These are phyloP conservation scores for Anguilla megastoma DNA, from an alignment of 2,797 vertebrate species.

Conservation along the genomic window DNA sequence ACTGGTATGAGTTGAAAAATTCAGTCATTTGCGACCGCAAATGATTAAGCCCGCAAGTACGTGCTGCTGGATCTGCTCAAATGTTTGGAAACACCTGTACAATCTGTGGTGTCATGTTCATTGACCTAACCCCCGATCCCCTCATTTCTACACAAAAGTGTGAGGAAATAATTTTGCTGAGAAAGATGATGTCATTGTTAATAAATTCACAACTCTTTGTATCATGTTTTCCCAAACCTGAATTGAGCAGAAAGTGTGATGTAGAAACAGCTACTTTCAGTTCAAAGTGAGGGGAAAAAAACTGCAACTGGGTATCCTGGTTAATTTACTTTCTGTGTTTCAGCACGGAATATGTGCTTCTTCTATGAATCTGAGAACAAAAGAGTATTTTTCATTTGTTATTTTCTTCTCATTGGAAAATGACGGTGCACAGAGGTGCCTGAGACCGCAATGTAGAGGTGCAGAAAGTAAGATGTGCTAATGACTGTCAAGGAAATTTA, in stretches of 20 bases:
- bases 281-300: background rate
- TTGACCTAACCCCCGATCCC: background rate
- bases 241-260: background rate
- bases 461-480: background rate
- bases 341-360: background rate
- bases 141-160: background rate
- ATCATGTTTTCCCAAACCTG: background rate
- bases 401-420: background rate
- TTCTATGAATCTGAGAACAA: background rate
- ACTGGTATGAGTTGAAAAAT: no score
- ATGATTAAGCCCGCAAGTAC: no score
- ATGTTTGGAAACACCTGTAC: background rate
- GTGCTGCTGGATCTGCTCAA: background rate
- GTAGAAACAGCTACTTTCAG: background rate
- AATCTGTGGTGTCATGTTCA: background rate
- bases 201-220: background rate
- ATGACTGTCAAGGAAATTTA: background rate
- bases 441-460: background rate
- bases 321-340: background rate
- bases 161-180: background rate
- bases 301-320: background rate
- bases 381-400: background rate
- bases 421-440: background rate
- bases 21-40: no score
- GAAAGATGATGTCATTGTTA: background rate